Evolutionary conservation across 2,113 vertebrate genomes (phyloP).

Genomic region (Ramphastos sulfuratus): DNA sequence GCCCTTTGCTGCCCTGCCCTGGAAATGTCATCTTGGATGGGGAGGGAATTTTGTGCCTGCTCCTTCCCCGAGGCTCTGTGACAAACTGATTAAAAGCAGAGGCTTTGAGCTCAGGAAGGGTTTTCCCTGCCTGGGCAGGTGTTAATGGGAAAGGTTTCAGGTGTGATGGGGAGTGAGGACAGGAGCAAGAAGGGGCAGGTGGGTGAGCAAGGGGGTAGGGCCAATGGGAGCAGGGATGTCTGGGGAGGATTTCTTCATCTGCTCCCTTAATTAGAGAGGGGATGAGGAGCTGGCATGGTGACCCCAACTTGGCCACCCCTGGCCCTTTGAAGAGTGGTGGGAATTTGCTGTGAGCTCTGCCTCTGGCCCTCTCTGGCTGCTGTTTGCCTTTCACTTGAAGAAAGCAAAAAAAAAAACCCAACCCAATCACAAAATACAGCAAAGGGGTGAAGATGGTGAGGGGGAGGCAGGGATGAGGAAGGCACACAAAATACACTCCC

Average conservation of each 20-base stretch:
- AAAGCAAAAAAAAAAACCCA: not conserved
- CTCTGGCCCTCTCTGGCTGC: not conserved
- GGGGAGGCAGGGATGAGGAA: not conserved
- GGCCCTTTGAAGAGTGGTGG: not conserved
- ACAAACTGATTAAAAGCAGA: constrained; percentile 65
- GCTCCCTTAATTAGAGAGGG: not conserved
- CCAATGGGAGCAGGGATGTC: not conserved
- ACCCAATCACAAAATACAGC: not conserved
- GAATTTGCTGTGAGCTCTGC: not conserved
- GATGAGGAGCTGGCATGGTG: not conserved
- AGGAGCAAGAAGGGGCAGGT: not conserved
- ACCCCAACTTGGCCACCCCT: not conserved
- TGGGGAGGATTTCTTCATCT: not conserved
- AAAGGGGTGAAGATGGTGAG: constrained; percentile 11
- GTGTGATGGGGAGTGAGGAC: not conserved
- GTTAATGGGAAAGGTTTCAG: constrained; percentile 42
- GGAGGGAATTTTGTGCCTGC: constrained; percentile 48
- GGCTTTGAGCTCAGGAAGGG: constrained; percentile 64
- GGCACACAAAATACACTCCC: constrained; percentile 33
- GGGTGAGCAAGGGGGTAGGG: not conserved
- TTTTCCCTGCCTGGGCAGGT: constrained; percentile 22
- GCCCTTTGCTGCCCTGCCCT: constrained; percentile 60
- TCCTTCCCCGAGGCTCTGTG: constrained; percentile 17
- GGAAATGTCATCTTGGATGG: constrained; percentile 54
- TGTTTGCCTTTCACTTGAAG: not conserved